Percentiles rank a stretch among this genome's conserved stretches.
phyloP scores from a whole-genome alignment of 1,140 invertebrate species.

The Papilio polytes region DNA sequence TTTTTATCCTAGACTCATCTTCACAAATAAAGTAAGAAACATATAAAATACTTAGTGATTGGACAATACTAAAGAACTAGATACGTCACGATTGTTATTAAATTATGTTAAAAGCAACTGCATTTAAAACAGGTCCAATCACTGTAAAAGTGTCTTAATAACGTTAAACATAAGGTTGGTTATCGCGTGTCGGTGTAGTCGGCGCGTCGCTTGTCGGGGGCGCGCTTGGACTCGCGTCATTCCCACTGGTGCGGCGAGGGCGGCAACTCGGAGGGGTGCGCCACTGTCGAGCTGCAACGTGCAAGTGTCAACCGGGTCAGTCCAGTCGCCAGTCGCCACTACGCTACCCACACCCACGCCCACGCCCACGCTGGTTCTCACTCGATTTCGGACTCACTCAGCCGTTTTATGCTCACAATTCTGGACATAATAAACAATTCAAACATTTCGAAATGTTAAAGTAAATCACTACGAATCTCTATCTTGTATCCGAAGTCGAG shows the following conservation, averaged over 20 bases:
- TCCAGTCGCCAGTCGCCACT: constrained; percentile 41
- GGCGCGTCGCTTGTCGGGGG: constrained; percentile 64
- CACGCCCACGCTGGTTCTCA: constrained; percentile 66
- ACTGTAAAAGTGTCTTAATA: constrained; percentile 21
- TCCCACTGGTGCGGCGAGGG: constrained; percentile 99
- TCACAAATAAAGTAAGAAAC: constrained; percentile 10
- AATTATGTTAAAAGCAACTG: not conserved
- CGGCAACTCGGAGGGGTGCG: constrained; percentile 98
- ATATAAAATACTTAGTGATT: not conserved
- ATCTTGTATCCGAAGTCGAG: constrained; percentile 55
- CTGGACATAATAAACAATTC: not conserved
- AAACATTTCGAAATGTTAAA: not conserved
- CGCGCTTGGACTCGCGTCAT: constrained; percentile 85
- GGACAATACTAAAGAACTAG: not conserved
- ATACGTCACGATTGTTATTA: not conserved
- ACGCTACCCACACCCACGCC: constrained; percentile 68
- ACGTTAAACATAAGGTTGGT: constrained; percentile 26
- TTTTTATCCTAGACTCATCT: constrained; percentile 20
- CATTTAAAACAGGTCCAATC: constrained; percentile 10
- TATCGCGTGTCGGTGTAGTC: constrained; percentile 63
- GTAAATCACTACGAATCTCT: not conserved
- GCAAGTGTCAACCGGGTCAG: constrained; percentile 50
- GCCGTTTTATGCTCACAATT: not conserved
- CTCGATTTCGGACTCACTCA: constrained; percentile 44
- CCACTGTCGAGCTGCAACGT: constrained; percentile 96